Evolutionary conservation across 2,888 invertebrate genomes (phyloP), one percentile per base, ranked within the genome.

Genomic region (Oxyteleia sp.): DNA sequence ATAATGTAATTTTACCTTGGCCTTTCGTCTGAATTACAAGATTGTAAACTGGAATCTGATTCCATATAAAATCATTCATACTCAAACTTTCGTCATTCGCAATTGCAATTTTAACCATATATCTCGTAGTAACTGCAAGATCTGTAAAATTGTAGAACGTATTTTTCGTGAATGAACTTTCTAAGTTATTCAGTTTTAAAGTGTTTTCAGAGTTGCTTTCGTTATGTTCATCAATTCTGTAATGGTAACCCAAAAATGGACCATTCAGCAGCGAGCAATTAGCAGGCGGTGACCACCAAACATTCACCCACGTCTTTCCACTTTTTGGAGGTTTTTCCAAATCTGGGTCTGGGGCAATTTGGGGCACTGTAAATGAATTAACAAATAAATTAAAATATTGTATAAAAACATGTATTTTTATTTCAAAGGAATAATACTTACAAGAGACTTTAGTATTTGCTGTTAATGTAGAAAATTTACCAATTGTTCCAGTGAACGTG

Each of bases 211-310:
- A 8, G 13, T 20, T 38, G 20, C 29, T 57, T n/a, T 55, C 63
- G 29, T 71, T 59, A 1, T 71, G 43, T 18, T 23, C 64, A 20
- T 59, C 8, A 8, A 86, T 63, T 35, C 85, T 63, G 41, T 78
- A 63, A 59, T 63, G 72, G 47, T 85, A 86, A n/a, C 86, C 86
- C 16, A 83, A 47, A 43, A 86, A 51, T 8, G 85, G 86, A 5
- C 85, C 85, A 61, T 84, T 76, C 23, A 81, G 15, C 8, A 66
- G 49, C 32, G 32, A 26, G 55, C 86, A 85, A 15, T 84, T 64
- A 29, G 26, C 32, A 8, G 85, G 86, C 8, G 81, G 81, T 47
- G 41, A 41, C 86, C 86, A 86, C 72, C 75, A 74, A n/a, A 83
- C 63, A n/a, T 71, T 59, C 2, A 85, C 47, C 86, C 86, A 86